Evolutionary conservation across 1,140 invertebrate genomes (phyloP), one percentile per base, ranked within the genome.

Genomic region (Penaeus vannamei): DNA sequence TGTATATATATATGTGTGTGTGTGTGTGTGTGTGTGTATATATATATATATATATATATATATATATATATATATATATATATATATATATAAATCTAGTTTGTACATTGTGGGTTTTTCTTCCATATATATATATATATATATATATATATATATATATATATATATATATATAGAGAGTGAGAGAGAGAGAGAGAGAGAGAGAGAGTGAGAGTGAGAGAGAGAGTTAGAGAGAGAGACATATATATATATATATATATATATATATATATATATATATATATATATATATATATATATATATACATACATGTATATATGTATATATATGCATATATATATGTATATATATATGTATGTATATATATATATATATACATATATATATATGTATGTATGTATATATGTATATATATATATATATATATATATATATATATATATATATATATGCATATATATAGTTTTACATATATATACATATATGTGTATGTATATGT

Each of bases 111-210:
- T n/a, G n/a, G n/a, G n/a, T n/a, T n/a, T n/a, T n/a, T n/a, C n/a
- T n/a, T n/a, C n/a, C 69, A 85, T 64, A 85, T 85, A 64, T 64
- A 66, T 85, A 85, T 64, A 85, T 85, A 85, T 64, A 85, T 85
- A 85, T 85, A 85, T 85, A 85, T 85, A 85, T 85, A 85, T 85
- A 85, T 85, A 85, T 85, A 85, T 85, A 66, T 85, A 66, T 69
- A 66, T 64, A 66, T 32, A 64, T 36, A 85, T 66, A 66, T 66
- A 85, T 66, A 85, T 69, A 66, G 1, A 19, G 3, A 62, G 82
- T 84, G 82, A 59, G 42, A 59, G 82, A 59, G 14, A 59, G 82
- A 59, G 83, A 17, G 60, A 64, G 84, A 29, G 17, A 14, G 3
- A 60, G 46, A 14, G 46, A 59, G 46, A 59, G 12, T 84, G 46